Base-by-base conservation (phyloP, 2,888 invertebrate genomes). In the Chymomyza fuscimana region DNA sequence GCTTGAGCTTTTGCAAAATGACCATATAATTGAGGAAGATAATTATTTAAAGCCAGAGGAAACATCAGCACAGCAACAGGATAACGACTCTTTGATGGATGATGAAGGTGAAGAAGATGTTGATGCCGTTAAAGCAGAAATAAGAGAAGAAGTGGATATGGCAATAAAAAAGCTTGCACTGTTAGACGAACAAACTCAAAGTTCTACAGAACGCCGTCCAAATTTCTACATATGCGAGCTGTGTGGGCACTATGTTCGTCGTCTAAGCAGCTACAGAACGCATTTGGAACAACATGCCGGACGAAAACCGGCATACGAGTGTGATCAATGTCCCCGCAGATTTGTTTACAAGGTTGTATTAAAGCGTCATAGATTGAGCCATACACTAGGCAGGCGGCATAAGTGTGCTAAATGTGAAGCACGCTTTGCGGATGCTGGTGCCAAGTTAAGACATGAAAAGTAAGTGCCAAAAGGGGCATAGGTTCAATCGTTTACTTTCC, bases 391-490 rank as follows among this genome's bases (percentile, higher is more conserved):
- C 16, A 68, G 83, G 6, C n/a, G 54, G 0, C 74, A 77, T 0
- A 73, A 88, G 10, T 88, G 87, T 60, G 70, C 78, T 54, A 72
- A 80, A 12, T 85, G 84, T 64, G 77, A 87, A 5, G 70, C 69
- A 25, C 66, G 65, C 32, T 85, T 77, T 32, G 32, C 70, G 0
- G 71, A 82, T 5, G 67, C 71, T 22, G 70, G 71, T 5, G 78
- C 78, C 19, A 82, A 74, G 25, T 51, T 72, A 12, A 73, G 84
- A 0, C 84, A 88, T 58, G 86, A 82, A 52, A 77, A 74, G 84
- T 88, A 32, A 78, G 76, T 66, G 5, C 29, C 36, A 60, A 3
- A n/a, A 1, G 10, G 12, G 0, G 1, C 12, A 12, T 1, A 1
- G 1, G 19, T 19, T 9, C 10, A 12, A 15, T 7, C 6, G 6